phyloP scores from a whole-genome alignment of 2,888 invertebrate species.

The Ennomos fuscantarius region DNA sequence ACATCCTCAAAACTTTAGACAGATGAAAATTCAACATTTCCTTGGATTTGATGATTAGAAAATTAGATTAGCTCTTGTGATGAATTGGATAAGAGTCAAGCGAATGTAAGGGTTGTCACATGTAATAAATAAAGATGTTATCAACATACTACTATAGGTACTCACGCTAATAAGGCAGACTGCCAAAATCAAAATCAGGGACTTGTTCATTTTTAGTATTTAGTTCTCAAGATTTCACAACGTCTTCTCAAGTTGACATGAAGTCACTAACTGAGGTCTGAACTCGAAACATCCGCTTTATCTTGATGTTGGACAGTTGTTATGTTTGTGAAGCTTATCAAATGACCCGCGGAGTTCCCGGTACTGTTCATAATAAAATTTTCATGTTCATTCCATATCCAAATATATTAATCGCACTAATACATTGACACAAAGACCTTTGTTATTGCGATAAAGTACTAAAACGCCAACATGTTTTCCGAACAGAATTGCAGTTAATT shows the following conservation, averaged over 20 bases:
- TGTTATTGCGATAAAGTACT: conserved; percentile 10
- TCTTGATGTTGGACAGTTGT: conserved; percentile 38
- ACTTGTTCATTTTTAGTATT: conserved; percentile 69
- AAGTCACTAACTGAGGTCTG: conserved; percentile 47
- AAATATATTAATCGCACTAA: neutral
- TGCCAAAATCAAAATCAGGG: conserved; percentile 61
- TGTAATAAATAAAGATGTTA: no score
- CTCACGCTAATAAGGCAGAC: conserved; percentile 69
- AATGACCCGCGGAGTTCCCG: conserved; percentile 50
- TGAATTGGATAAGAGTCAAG: no score
- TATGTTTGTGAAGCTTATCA: conserved; percentile 52
- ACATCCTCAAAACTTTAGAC: no score
- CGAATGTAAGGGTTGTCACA: no score
- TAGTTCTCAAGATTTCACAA: conserved; percentile 24
- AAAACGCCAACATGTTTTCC: conserved; percentile 3
- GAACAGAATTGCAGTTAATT: conserved; percentile 45
- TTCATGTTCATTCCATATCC: conserved; percentile 5
- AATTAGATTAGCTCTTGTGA: no score
- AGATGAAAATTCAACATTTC: no score
- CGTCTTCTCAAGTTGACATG: conserved; percentile 46
- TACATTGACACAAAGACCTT: neutral
- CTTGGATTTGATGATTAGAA: no score
- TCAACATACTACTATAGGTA: conserved; percentile 22
- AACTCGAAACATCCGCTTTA: conserved; percentile 43
- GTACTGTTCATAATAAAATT: conserved; percentile 10